Percentiles rank a stretch among this genome's conserved stretches.
Evolutionary conservation across 92 coral and sea anemone genomes (phyloP).

Genomic region (Isaurus tuberculatus): DNA sequence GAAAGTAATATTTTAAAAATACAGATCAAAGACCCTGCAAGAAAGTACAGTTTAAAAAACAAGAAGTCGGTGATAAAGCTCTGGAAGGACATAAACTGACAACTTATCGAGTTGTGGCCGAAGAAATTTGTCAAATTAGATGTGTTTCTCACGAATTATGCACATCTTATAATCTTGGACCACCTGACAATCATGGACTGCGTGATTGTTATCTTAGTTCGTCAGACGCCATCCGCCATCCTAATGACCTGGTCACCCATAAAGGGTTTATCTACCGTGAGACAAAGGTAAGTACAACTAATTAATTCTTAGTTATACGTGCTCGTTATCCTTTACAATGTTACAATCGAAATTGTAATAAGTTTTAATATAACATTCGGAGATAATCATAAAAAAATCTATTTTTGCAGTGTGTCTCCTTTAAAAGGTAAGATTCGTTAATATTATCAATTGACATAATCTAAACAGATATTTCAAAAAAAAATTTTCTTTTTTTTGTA

Average conservation of each 20-base stretch:
- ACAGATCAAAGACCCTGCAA: background rate
- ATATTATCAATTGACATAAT: too few relatives aligned
- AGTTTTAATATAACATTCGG: too few relatives aligned
- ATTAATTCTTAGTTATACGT: background rate
- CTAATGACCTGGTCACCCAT: background rate
- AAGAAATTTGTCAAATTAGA: background rate
- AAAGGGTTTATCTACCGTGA: slow-evolving; percentile 3
- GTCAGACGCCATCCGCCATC: slow-evolving; percentile 18
- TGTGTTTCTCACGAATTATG: background rate
- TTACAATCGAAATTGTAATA: too few relatives aligned
- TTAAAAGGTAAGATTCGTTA: too few relatives aligned
- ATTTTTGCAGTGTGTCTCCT: too few relatives aligned
- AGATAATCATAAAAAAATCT: too few relatives aligned
- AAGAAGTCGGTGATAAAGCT: background rate
- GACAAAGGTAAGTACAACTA: background rate
- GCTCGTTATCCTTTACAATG: too few relatives aligned
- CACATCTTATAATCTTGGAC: slow-evolving; percentile 4
- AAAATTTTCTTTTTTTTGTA: too few relatives aligned
- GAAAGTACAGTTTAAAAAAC: background rate
- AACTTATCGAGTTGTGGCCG: background rate
- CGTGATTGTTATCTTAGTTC: slow-evolving; percentile 1
- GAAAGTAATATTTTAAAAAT: background rate
- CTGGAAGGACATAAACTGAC: background rate
- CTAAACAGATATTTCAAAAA: too few relatives aligned
- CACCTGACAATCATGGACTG: background rate